A percentile compares a stretch with the other conserved stretches of the same genome.
Conservation (phyloP, 2,888 invertebrate species). For the Rhaphigaster nebulosa region DNA sequence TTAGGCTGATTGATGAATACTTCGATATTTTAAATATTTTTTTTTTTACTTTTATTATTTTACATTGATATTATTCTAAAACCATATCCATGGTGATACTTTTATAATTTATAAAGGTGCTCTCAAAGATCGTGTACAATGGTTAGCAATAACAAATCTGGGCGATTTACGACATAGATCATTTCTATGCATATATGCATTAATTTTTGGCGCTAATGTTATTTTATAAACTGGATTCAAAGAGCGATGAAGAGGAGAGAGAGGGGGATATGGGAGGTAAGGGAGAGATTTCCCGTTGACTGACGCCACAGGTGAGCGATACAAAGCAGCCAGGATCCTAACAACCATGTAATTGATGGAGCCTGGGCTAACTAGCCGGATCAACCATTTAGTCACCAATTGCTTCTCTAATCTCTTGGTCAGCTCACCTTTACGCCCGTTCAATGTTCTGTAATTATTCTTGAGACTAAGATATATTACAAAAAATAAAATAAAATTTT, state of each 20-base stretch:
- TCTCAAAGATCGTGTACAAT: too few relatives aligned
- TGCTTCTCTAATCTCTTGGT: slow-evolving; percentile 23
- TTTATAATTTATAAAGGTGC: too few relatives aligned
- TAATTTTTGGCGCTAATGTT: background rate
- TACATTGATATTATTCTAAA: too few relatives aligned
- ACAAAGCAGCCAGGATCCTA: background rate
- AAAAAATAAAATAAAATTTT: background rate
- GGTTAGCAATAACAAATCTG: too few relatives aligned
- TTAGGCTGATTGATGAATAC: too few relatives aligned
- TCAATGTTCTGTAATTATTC: background rate
- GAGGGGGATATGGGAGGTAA: background rate
- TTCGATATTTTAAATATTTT: too few relatives aligned
- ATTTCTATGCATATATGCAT: too few relatives aligned
- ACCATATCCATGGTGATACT: too few relatives aligned
- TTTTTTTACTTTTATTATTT: too few relatives aligned
- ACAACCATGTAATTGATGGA: slow-evolving; percentile 48
- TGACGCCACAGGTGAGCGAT: background rate
- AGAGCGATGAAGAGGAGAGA: background rate
- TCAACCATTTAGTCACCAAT: slow-evolving; percentile 11
- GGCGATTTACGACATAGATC: too few relatives aligned
- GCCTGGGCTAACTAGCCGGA: background rate
- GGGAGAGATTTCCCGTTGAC: background rate
- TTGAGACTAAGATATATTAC: background rate
- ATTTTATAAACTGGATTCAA: background rate
- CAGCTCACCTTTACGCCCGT: background rate